Base-by-base conservation (phyloP, 2,113 vertebrate genomes). In the Callopanchax toddi region DNA sequence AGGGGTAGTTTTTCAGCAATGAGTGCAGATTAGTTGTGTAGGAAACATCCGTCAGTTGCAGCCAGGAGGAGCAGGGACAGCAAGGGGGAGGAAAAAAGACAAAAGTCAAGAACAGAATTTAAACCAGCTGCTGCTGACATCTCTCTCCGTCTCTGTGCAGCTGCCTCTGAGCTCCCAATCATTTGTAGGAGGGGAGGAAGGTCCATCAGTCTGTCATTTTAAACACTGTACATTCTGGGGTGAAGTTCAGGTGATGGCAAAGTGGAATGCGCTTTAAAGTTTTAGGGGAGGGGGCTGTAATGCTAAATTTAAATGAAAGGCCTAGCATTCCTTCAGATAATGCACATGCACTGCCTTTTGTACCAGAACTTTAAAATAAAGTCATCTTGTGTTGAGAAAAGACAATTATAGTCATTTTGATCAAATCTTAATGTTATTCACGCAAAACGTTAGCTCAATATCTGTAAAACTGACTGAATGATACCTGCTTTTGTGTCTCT, bases 1-100 rank as follows among this genome's bases (percentile, higher is more conserved):
- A 88, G 77, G 84, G 77, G 84, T 75, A 79, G 85, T 88, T 89
- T 89, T 85, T 89, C 80, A 80, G 79, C 32, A 37, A 83, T 66
- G 46, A 83, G 73, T 89, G 80, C 71, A 89, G 91, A 92, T 92
- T 88, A 89, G 86, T 86, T 87, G 78, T 84, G 84, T 79, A 59
- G 85, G 85, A 88, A 79, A 77, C 88, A 92, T 92, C 85, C 84
- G 74, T 90, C 89, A 90, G 81, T 61, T 40, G 67, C 39, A 18
- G 52, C 44, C 49, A 81, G 71, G 54, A 66, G 81, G 56, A 58
- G 55, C 51, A 29, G 51, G 42, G 79, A 59, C 42, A 44, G 60
- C 25, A 22, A 63, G 65, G 48, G 46, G n/a, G n/a, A n/a, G n/a
- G 50, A 21, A 36, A 74, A 78, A 83, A 82, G 84, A 83, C 82